Base-by-base conservation (phyloP, 2,113 vertebrate genomes). In the Platysteira castanea region DNA sequence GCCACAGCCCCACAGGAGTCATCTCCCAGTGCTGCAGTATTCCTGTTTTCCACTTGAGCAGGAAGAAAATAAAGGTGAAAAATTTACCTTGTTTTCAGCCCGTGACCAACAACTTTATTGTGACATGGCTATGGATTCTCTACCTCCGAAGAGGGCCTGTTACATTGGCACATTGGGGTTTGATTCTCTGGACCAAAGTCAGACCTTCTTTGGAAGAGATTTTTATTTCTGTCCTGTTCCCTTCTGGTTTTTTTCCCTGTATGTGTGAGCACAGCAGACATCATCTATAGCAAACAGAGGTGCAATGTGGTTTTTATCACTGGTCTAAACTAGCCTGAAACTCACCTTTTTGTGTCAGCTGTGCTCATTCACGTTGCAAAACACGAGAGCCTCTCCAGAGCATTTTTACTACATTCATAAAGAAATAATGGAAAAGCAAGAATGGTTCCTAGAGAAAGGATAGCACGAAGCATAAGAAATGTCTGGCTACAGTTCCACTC, bases 1-100 rank as follows among this genome's bases (percentile, higher is more conserved):
- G 90, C 53, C 59, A 76, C 57, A 46, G 44, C 68, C 35, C 70
- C 44, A 60, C 91, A 96, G 96, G 92, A 97, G 97, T 92, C 96
- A 94, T 52, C 83, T 91, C 76, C 91, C 93, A 85, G 89, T 83
- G 71, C 82, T 87, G 79, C 26, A 11, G 77, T 88, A 85, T 98
- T 98, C 96, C 97, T 95, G 78, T 87, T 95, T 96, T 89, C 67
- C 94, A 94, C 84, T 89, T 95, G 79, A 95, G 89, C 92, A 84
- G 96, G 97, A 97, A 97, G 95, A 96, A 97, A 97, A 97, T 13
- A 7, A 77, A 77, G 63, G 37, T 61, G 56, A 74, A 27, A 82
- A 56, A 80, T 64, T 57, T 26, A 22, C 47, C 30, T 54, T 30
- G 21, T 67, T 65, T 82, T 57, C 41, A 47, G 47, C 37, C 60